phyloP scores from a whole-genome alignment of 1,140 invertebrate genomes.

The Heliothis virescens region DNA sequence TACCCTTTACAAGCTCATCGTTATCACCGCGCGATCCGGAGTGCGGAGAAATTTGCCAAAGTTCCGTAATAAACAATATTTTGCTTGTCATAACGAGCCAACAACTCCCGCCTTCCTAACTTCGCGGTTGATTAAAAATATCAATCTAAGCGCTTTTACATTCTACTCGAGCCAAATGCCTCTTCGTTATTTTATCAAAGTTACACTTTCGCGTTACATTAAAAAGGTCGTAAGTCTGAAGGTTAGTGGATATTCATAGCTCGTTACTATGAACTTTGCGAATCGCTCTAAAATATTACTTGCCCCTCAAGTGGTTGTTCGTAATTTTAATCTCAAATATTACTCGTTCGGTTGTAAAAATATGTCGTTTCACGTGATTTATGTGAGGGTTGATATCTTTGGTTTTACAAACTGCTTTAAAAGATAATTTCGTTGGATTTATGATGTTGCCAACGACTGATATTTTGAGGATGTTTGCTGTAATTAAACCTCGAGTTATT shows the following conservation, averaged over 20 bases:
- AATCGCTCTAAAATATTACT: slow-evolving; percentile 22
- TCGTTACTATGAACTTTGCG: slow-evolving; percentile 19
- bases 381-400: slow-evolving; percentile 26
- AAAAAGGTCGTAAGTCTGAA: background rate
- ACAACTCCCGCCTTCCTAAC: slow-evolving; percentile 49
- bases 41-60: slow-evolving; percentile 39
- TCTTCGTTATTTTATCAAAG: slow-evolving; percentile 43
- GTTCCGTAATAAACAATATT: slow-evolving; percentile 59
- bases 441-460: slow-evolving; percentile 29
- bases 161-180: slow-evolving; percentile 34
- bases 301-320: slow-evolving; percentile 20
- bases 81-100: slow-evolving; percentile 55
- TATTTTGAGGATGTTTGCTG: slow-evolving; percentile 39
- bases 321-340: slow-evolving; percentile 42
- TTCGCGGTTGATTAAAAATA: slow-evolving; percentile 62
- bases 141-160: slow-evolving; percentile 55
- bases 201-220: slow-evolving; percentile 26
- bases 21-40: slow-evolving; percentile 47
- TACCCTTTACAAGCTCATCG: slow-evolving; percentile 50
- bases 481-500: slow-evolving; percentile 34
- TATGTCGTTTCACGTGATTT: slow-evolving; percentile 9
- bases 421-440: slow-evolving; percentile 34
- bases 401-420: slow-evolving; percentile 31
- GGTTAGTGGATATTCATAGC: slow-evolving; percentile 31
- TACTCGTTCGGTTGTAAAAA: slow-evolving; percentile 32